phyloP scores from a whole-genome alignment of 2,797 vertebrate species.

The Arctocebus calabarensis region DNA sequence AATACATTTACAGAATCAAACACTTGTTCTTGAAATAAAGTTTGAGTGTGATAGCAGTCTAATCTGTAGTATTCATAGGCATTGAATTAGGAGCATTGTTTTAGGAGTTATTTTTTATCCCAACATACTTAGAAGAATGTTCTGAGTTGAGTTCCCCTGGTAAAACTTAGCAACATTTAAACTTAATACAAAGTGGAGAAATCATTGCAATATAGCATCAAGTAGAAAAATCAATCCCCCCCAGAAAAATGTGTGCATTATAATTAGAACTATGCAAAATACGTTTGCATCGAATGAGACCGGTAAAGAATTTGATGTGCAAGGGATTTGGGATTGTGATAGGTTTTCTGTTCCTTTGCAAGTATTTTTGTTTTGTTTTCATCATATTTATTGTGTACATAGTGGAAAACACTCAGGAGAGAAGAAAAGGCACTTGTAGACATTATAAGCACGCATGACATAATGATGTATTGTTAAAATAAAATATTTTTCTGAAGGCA shows the following conservation, averaged over 20 bases:
- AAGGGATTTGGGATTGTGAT: constrained; percentile 21
- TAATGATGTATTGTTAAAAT: background rate
- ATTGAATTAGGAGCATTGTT: too few relatives aligned
- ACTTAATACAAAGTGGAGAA: constrained; percentile 39
- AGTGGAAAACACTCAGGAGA: background rate
- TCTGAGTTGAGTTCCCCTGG: constrained; percentile 28
- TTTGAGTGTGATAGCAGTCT: background rate
- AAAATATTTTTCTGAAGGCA: constrained; percentile 38
- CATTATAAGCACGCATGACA: background rate
- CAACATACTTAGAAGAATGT: background rate
- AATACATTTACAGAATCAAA: background rate
- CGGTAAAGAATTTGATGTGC: background rate
- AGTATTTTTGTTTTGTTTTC: background rate
- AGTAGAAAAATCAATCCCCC: constrained; percentile 10
- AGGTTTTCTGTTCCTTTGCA: background rate
- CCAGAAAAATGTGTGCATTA: constrained; percentile 13
- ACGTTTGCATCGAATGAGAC: constrained; percentile 20
- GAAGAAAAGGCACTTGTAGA: background rate
- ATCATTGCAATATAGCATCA: constrained; percentile 18
- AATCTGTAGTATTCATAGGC: background rate
- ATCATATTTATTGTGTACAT: background rate
- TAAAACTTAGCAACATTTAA: constrained; percentile 56
- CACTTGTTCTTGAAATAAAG: background rate
- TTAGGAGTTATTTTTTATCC: background rate
- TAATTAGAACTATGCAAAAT: constrained; percentile 54